These are phyloP conservation scores for Callospermophilus lateralis DNA, from an alignment of 2,113 vertebrate genomes.

Conservation along the genomic window DNA sequence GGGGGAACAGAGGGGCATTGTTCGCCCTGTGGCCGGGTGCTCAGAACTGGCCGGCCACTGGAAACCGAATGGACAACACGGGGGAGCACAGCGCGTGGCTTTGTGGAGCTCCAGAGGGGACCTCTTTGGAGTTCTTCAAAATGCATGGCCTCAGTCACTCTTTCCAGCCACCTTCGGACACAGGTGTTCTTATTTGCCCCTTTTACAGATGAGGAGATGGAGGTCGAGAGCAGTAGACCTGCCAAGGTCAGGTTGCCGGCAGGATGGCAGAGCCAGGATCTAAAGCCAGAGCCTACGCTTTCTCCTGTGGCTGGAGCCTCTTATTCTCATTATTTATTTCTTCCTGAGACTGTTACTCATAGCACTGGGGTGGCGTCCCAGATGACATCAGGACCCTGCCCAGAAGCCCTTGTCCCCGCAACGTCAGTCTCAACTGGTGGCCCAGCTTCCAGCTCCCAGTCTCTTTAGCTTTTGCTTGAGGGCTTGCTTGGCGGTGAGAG, in stretches of 20 bases:
- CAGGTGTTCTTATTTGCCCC: background rate
- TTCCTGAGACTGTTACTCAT: background rate
- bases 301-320: accelerated
- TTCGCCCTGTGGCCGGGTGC: slow-evolving; percentile 88
- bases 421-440: background rate
- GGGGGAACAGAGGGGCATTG: slow-evolving; percentile 90
- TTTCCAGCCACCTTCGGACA: background rate
- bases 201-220: background rate
- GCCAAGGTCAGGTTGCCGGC: background rate
- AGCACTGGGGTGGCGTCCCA: background rate
- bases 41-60: slow-evolving; percentile 88
- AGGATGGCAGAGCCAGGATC: background rate
- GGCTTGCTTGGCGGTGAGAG: background rate
- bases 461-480: background rate
- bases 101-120: accelerated
- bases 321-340: background rate
- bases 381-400: background rate
- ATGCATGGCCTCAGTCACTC: background rate
- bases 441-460: background rate
- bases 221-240: background rate
- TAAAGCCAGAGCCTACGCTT: background rate
- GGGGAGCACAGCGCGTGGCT: slow-evolving; percentile 72
- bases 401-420: background rate
- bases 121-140: background rate
- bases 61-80: slow-evolving; percentile 88